Evolutionary conservation across 2,797 vertebrate genomes (phyloP).

Genomic region (Sibirionetta formosa): DNA sequence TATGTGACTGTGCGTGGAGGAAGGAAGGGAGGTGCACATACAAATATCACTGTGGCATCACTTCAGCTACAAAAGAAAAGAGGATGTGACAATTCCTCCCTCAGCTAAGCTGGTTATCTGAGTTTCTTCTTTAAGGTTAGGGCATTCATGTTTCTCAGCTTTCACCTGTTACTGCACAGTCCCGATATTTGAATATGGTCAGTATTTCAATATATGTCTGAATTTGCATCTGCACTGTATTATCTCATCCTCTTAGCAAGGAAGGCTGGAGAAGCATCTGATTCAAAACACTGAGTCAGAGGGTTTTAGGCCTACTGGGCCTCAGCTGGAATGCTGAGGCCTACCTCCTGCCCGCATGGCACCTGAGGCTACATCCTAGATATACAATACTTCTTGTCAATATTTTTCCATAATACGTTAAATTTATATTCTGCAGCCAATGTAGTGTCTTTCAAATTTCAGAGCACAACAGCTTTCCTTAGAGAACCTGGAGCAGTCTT

Average conservation of each 20-base stretch:
- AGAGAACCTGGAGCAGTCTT: neutral
- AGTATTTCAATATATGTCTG: neutral
- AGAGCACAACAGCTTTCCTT: neutral
- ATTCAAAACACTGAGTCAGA: neutral
- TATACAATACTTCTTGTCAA: neutral
- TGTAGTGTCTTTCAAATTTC: neutral
- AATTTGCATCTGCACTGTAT: neutral
- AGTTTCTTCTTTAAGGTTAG: neutral
- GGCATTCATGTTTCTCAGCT: neutral
- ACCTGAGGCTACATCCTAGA: neutral
- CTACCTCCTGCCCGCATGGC: neutral
- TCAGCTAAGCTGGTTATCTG: neutral
- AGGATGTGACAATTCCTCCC: neutral
- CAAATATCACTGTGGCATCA: neutral
- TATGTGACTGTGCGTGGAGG: neutral
- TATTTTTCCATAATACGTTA: neutral
- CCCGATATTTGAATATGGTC: neutral
- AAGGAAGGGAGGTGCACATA: neutral
- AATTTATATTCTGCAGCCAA: neutral
- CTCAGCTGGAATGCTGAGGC: neutral
- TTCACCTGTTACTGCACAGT: neutral
- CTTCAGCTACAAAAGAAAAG: neutral
- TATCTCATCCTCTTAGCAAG: neutral
- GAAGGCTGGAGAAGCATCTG: neutral
- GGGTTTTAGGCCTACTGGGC: neutral